Conservation (phyloP, 2,797 vertebrate species). For the Anableps anableps region DNA sequence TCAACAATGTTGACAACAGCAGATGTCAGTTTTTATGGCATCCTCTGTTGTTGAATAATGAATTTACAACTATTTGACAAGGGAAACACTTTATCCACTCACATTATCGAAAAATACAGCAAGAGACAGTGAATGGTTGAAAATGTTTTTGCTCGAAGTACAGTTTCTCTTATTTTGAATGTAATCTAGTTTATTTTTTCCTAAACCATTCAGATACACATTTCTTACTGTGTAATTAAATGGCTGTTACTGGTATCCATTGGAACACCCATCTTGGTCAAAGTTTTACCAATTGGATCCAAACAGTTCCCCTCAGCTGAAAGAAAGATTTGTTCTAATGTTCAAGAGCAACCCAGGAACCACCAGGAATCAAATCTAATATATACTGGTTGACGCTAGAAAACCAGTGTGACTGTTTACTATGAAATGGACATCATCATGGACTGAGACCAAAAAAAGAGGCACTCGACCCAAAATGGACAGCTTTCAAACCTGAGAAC, state of each 20-base stretch:
- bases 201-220: not conserved
- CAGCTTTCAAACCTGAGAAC: too few species aligned
- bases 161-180: not conserved
- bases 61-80: conserved; percentile 41
- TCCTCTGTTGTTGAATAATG: conserved; percentile 11
- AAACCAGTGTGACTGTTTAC: too few species aligned
- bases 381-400: too few species aligned
- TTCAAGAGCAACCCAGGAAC: not conserved
- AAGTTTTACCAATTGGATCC: not conserved
- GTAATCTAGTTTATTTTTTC: not conserved
- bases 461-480: too few species aligned
- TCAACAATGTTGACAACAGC: not conserved
- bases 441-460: too few species aligned
- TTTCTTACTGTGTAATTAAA: not conserved
- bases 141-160: not conserved
- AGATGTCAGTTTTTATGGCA: conserved; percentile 13
- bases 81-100: conserved; percentile 31
- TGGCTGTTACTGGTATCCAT: not conserved
- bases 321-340: not conserved
- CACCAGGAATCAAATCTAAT: not conserved
- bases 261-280: not conserved
- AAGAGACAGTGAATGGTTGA: not conserved
- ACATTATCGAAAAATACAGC: not conserved
- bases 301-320: not conserved
- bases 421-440: too few species aligned